phyloP scores from a whole-genome alignment of 2,797 vertebrate species.

The Protonibea diacanthus region DNA sequence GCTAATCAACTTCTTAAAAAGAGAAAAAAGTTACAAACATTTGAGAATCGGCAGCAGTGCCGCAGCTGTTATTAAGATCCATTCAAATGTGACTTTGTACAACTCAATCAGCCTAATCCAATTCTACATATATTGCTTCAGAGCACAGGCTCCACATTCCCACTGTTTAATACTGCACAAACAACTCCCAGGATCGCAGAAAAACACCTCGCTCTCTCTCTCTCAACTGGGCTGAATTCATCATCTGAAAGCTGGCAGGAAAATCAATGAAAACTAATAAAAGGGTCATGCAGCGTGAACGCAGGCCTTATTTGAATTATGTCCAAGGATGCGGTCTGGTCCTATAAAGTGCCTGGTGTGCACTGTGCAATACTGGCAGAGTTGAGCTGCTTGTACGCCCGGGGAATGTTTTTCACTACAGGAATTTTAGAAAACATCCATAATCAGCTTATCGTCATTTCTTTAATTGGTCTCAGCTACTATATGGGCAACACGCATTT shows the following conservation, averaged over 20 bases:
- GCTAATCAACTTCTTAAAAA: not conserved
- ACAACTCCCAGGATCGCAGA: slow-evolving; percentile 47
- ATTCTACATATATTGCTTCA: slow-evolving; percentile 42
- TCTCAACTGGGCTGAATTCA: slow-evolving; percentile 61
- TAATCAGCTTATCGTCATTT: slow-evolving; percentile 18
- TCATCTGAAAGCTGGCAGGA: slow-evolving; percentile 71
- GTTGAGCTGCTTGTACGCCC: slow-evolving; percentile 21
- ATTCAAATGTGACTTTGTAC: slow-evolving; percentile 32
- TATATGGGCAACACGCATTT: not conserved
- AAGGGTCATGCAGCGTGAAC: slow-evolving; percentile 68
- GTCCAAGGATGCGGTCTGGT: slow-evolving; percentile 58
- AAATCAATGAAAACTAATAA: slow-evolving; percentile 79
- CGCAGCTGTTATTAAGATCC: slow-evolving; percentile 25
- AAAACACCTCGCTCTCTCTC: slow-evolving; percentile 69
- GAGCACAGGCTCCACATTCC: slow-evolving; percentile 46
- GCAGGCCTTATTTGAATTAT: slow-evolving; percentile 69
- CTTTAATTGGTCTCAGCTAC: slow-evolving; percentile 16
- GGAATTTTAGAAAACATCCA: slow-evolving; percentile 14
- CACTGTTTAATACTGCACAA: slow-evolving; percentile 50
- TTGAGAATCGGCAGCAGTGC: not conserved
- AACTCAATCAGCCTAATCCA: slow-evolving; percentile 54
- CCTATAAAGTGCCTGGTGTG: slow-evolving; percentile 50
- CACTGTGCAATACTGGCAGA: slow-evolving; percentile 34
- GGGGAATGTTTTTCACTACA: slow-evolving; percentile 11
- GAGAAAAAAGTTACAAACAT: not conserved